These are phyloP conservation scores for Gopherus flavomarginatus DNA, from an alignment of 2,113 vertebrate genomes.

Conservation along the genomic window DNA sequence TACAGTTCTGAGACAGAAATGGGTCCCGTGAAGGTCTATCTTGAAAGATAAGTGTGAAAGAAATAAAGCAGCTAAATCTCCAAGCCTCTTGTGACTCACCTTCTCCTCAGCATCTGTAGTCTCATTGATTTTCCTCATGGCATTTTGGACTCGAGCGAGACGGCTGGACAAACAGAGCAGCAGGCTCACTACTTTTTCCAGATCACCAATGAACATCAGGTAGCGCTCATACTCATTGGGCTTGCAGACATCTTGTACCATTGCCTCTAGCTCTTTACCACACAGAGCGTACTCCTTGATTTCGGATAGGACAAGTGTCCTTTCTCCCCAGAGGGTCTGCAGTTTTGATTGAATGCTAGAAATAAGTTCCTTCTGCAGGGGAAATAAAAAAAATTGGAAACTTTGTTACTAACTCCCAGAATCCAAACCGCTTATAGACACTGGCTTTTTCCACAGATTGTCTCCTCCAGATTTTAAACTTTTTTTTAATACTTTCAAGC, in stretches of 20 bases:
- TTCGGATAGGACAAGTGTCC: conserved; percentile 71
- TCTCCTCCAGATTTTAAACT: background rate
- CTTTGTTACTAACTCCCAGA: background rate
- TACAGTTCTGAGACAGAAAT: background rate
- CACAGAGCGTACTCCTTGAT: conserved; percentile 64
- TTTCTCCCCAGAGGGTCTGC: conserved; percentile 70
- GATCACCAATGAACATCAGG: conserved; percentile 88
- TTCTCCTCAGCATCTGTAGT: conserved; percentile 87
- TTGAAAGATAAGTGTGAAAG: background rate
- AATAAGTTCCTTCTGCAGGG: conserved; percentile 81
- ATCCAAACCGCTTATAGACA: fast-evolving
- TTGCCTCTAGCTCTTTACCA: conserved; percentile 72
- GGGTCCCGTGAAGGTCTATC: fast-evolving
- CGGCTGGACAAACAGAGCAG: conserved; percentile 91
- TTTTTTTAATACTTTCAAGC: background rate
- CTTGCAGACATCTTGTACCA: conserved; percentile 78
- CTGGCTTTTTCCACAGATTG: fast-evolving
- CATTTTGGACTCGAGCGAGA: conserved; percentile 88
- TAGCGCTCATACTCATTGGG: conserved; percentile 89
- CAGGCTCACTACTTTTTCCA: conserved; percentile 93
- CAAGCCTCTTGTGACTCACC: conserved; percentile 73
- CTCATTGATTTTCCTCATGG: conserved; percentile 83
- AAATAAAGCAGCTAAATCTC: background rate
- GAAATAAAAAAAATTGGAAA: fast-evolving
- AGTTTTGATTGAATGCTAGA: conserved; percentile 77